Conservation (phyloP, 2,888 invertebrate genomes). For the Cryptocheilus praepositus region DNA sequence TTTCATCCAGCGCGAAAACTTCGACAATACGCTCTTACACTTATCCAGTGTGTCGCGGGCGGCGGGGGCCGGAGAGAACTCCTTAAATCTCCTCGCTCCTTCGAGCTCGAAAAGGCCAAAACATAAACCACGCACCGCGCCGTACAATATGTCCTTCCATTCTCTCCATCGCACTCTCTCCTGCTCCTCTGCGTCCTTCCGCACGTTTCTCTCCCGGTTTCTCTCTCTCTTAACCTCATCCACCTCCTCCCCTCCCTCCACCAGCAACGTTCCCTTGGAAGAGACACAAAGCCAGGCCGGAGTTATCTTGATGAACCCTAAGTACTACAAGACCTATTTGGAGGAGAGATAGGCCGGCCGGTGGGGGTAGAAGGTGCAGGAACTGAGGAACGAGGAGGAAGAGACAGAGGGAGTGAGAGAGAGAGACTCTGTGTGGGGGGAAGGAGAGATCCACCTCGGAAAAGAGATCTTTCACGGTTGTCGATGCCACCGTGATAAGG, state of each 20-base stretch:
- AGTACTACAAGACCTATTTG: conserved; percentile 69
- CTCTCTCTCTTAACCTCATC: conserved; percentile 12
- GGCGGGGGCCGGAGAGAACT: neutral
- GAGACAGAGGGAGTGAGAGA: conserved; percentile 28
- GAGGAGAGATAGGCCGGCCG: conserved; percentile 57
- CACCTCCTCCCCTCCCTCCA: conserved; percentile 32
- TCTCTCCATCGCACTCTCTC: conserved; percentile 17
- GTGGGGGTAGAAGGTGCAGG: conserved; percentile 28
- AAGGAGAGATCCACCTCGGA: conserved; percentile 55
- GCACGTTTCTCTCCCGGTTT: conserved; percentile 11
- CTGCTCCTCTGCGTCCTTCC: neutral
- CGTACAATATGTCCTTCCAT: conserved; percentile 47
- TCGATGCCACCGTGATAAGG: conserved; percentile 65
- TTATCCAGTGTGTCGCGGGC: conserved; percentile 29
- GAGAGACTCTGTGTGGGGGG: conserved; percentile 7
- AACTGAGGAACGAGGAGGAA: conserved; percentile 34
- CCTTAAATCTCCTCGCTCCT: conserved; percentile 2
- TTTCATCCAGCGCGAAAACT: neutral
- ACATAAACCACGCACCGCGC: conserved; percentile 55
- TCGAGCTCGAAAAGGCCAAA: conserved; percentile 53
- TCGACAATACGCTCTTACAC: conserved; percentile 21
- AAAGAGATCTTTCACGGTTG: conserved; percentile 65
- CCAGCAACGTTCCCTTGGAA: conserved; percentile 41
- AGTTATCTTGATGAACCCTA: conserved; percentile 72
- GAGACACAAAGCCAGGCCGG: conserved; percentile 57